phyloP scores from a whole-genome alignment of 2,113 vertebrate species.

The Callopanchax toddi region DNA sequence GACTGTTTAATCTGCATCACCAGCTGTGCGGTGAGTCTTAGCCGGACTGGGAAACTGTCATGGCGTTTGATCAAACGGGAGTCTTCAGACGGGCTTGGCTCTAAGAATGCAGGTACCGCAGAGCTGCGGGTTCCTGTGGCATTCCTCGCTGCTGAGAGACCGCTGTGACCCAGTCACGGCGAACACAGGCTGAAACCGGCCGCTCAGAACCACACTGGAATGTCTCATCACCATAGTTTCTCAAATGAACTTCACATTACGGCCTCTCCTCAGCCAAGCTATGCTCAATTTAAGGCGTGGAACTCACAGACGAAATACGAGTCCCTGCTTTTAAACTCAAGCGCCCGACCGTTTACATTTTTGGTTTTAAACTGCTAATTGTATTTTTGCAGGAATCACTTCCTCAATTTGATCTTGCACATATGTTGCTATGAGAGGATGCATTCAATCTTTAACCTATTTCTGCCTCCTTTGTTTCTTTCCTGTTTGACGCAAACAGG shows the following conservation, averaged over 20 bases:
- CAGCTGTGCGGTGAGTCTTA: slow-evolving; percentile 23
- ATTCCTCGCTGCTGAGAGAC: slow-evolving; percentile 62
- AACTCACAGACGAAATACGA: slow-evolving; percentile 19
- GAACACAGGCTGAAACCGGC: slow-evolving; percentile 41
- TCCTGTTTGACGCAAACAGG: slow-evolving; percentile 28
- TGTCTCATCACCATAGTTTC: slow-evolving; percentile 66
- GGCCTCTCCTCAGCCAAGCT: slow-evolving; percentile 39
- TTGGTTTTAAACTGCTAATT: background rate
- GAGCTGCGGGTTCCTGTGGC: slow-evolving; percentile 60
- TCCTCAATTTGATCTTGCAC: too few relatives aligned
- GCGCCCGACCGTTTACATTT: too few relatives aligned
- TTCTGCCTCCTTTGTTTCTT: slow-evolving; percentile 27
- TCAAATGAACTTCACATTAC: slow-evolving; percentile 55
- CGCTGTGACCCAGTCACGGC: slow-evolving; percentile 40
- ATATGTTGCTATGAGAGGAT: slow-evolving; percentile 2
- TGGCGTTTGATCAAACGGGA: slow-evolving; percentile 62
- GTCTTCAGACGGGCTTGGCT: slow-evolving; percentile 43
- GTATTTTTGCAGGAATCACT: background rate
- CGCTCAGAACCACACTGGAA: slow-evolving; percentile 70
- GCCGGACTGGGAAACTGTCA: slow-evolving; percentile 47
- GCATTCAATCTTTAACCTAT: slow-evolving; percentile 25
- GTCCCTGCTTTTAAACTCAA: background rate
- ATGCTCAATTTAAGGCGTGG: slow-evolving; percentile 44
- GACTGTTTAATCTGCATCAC: slow-evolving; percentile 38
- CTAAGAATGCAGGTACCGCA: slow-evolving; percentile 71